These are phyloP conservation scores for Epizoanthus illoricatus DNA, from an alignment of 92 coral and sea anemone genomes.

Conservation along the genomic window DNA sequence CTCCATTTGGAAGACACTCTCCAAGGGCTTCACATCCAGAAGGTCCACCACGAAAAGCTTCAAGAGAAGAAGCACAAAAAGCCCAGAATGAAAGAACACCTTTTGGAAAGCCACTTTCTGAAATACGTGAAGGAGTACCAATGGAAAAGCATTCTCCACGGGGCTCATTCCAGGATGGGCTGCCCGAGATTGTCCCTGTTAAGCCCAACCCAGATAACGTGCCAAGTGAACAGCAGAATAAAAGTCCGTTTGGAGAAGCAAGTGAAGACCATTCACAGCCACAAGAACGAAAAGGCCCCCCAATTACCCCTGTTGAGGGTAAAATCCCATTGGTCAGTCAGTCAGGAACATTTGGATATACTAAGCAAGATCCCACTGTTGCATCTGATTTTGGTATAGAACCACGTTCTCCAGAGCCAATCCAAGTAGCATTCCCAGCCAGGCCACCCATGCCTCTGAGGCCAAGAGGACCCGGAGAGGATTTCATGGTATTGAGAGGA, in stretches of 20 bases:
- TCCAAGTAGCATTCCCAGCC: constrained; percentile 8
- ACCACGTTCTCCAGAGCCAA: constrained; percentile 36
- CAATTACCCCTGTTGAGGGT: constrained; percentile 5
- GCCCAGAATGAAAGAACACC: neutral
- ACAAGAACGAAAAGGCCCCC: constrained; percentile 30
- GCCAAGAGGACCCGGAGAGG: constrained; percentile 32
- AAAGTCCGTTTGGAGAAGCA: neutral
- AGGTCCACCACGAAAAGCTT: constrained; percentile 37
- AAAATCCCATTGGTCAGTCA: constrained; percentile 31
- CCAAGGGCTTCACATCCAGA: constrained; percentile 26
- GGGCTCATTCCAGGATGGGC: constrained; percentile 4
- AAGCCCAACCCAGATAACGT: constrained; percentile 45
- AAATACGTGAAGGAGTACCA: neutral
- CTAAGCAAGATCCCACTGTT: constrained; percentile 40
- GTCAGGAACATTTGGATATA: constrained; percentile 33
- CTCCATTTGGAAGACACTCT: constrained; percentile 30
- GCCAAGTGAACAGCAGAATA: constrained; percentile 1
- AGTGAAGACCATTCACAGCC: neutral
- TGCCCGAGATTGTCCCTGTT: constrained; percentile 24
- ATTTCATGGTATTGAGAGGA: constrained; percentile 25
- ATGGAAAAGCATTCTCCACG: constrained; percentile 1
- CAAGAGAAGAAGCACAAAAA: constrained; percentile 9
- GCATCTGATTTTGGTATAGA: constrained; percentile 37
- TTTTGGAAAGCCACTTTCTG: neutral
- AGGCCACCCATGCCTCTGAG: constrained; percentile 20